A percentile compares a stretch with the other conserved stretches of the same genome.
Conservation (phyloP, 2,797 vertebrate species). For the Sitta carolinensis region DNA sequence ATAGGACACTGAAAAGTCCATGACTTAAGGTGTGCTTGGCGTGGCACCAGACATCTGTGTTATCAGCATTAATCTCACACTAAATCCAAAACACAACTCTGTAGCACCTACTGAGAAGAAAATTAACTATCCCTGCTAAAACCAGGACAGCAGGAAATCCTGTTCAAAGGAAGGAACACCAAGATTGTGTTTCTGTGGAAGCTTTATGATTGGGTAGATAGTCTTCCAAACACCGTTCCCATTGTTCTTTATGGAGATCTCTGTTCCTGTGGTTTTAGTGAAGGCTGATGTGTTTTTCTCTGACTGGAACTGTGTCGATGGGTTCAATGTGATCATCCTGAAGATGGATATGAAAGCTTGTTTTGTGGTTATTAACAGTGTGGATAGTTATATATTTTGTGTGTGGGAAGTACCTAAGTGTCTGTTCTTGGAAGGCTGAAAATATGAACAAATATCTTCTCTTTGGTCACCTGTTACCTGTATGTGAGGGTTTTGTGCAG, state of each 20-base stretch:
- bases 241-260: background rate
- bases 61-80: background rate
- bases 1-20: background rate
- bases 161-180: background rate
- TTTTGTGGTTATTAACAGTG: background rate
- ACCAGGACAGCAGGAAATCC: background rate
- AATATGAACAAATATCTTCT: background rate
- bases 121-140: background rate
- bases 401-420: background rate
- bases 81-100: background rate
- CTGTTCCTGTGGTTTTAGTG: background rate
- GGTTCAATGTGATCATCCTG: background rate
- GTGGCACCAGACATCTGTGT: background rate
- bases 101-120: background rate
- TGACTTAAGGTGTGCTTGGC: background rate
- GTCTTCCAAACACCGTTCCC: background rate
- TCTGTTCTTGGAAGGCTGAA: background rate
- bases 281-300: background rate
- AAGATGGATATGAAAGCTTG: background rate
- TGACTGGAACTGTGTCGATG: background rate
- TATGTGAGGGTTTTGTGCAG: background rate
- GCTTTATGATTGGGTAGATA: background rate
- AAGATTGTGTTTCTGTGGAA: background rate
- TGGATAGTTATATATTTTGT: background rate
- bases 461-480: background rate